Evolutionary conservation across 2,888 invertebrate genomes (phyloP), one percentile per base, ranked within the genome.

Genomic region (Amaurobius ferox): DNA sequence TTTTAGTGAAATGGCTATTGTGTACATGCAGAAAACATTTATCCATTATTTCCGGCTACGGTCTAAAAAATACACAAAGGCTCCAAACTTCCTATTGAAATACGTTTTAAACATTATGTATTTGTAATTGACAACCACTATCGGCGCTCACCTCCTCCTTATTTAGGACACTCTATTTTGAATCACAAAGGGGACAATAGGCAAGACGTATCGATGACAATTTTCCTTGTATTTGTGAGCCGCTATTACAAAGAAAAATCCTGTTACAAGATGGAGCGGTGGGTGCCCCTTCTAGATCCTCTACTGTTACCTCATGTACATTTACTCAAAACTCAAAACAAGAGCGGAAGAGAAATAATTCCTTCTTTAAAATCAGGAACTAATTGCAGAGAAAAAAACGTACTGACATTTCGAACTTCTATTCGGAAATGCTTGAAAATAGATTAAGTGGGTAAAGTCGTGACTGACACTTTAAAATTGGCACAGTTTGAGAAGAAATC

Each of bases 301-400:
- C 16, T 2, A 44, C 44, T 11, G 44, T 44, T 44, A 11, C 44
- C 16, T 19, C n/a, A n/a, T n/a, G n/a, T n/a, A n/a, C n/a, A n/a
- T n/a, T n/a, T n/a, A n/a, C n/a, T n/a, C n/a, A n/a, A n/a, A n/a
- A n/a, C n/a, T n/a, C n/a, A n/a, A n/a, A n/a, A n/a, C n/a, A n/a
- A 3, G 13, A 23, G 55, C 19, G 55, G 55, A 55, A 55, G 3
- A 23, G 5, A 55, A 55, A 23, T 19, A 23, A 3, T 1, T 6
- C 55, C 6, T 55, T 55, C 55, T 23, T 2, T 55, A 23, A 55
- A 55, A 55, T 55, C 55, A 19, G 55, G 55, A 55, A 55, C 55
- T 55, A 23, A 16, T 55, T 55, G 23, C 19, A 35, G 55, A 1
- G 23, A 23, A 19, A 23, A 23, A 19, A 23, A 5, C 55, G 23